Base-by-base conservation (phyloP, 2,888 invertebrate species). In the Cataglyphis cursor region DNA sequence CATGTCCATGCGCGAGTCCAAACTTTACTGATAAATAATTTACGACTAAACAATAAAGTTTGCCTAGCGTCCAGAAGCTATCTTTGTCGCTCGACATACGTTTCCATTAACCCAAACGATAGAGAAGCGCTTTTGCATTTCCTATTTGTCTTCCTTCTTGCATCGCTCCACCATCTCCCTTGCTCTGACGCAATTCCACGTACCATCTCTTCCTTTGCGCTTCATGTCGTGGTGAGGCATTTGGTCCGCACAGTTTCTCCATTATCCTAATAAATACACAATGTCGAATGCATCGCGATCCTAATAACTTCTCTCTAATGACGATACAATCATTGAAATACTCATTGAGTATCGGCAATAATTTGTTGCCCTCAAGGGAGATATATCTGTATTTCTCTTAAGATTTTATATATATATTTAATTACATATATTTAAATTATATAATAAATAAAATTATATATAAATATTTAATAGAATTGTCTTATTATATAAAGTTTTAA, bases 241-340 rank as follows among this genome's bases (percentile, higher is more conserved):
- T 73, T 62, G 31, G 35, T 35, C 66, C 66, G 18, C 8, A 51
- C 66, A 66, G 62, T 51, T 35, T 70, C 82, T 82, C 85, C 62
- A 82, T 85, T 85, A 78, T 66, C 72, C 73, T 62, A 85, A 85
- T 85, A 85, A 85, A 68, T 51, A 51, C 48, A 31, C 15, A 21
- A 24, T 48, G n/a, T 18, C 48, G 12, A 28, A 51, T 51, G 48
- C 51, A 21, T 31, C 12, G 48, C n/a, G 15, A n/a, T 31, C 48
- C 31, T 68, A 51, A 68, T 66, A 48, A 66, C 28, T 18, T 48
- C n/a, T 28, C 10, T 28, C 10, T 66, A 48, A 66, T 68, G 51
- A 68, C 15, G 24, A 48, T 48, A 18, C 18, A 31, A 51, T 28
- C 28, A 28, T 28, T 2, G 28, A 28, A 31, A 12, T 68, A 68